Percentiles rank a stretch among this genome's conserved stretches.
Evolutionary conservation across 64 coral and sea anemone species (phyloP).

Genomic region (Porites lutea): DNA sequence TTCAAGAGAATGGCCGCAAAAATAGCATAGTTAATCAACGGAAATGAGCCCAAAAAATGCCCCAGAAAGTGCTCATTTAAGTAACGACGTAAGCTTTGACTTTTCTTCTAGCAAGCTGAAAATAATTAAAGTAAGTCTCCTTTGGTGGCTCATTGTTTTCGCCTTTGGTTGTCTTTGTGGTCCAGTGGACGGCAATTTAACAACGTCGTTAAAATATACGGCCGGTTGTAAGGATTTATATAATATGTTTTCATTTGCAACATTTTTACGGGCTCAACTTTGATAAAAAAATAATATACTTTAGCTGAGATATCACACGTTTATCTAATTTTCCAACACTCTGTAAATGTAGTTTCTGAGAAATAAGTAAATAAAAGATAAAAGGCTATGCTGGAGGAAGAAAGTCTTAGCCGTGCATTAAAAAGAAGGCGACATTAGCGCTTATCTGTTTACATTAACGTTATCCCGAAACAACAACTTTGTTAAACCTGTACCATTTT

Average conservation of each 20-base stretch:
- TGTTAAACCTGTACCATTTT: neutral
- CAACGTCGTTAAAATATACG: neutral
- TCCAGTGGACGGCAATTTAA: neutral
- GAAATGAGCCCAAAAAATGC: neutral
- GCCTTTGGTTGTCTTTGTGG: neutral
- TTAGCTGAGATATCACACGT: neutral
- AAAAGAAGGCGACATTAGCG: neutral
- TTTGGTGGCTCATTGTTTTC: constrained; percentile 1
- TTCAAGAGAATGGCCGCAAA: neutral
- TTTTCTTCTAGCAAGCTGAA: neutral
- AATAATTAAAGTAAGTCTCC: neutral
- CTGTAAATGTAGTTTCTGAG: too few species aligned
- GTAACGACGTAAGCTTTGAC: neutral
- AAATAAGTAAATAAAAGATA: neutral
- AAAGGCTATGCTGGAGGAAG: too few species aligned
- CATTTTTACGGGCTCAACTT: neutral
- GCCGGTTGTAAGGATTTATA: constrained; percentile 3
- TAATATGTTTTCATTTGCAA: neutral
- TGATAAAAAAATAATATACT: neutral
- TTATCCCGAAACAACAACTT: neutral
- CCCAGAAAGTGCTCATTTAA: neutral
- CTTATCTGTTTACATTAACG: neutral
- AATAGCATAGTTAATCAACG: neutral
- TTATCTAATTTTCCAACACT: neutral
- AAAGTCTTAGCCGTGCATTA: too few species aligned